These are phyloP conservation scores for Pecten maximus DNA, from an alignment of 2,888 invertebrate species.

Conservation along the genomic window DNA sequence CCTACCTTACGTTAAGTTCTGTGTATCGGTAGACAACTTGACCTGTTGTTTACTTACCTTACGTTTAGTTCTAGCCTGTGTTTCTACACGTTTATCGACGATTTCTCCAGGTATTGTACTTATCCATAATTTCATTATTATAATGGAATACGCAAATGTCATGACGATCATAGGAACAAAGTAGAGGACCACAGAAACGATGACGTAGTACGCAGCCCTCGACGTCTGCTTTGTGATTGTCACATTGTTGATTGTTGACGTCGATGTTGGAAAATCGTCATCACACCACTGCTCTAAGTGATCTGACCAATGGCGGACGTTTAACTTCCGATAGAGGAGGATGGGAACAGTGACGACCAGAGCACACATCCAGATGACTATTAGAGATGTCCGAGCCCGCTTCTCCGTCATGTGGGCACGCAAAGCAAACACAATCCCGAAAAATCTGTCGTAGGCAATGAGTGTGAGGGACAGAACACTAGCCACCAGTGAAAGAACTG, in stretches of 20 bases:
- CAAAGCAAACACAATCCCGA: slow-evolving; percentile 89
- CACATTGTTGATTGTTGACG: slow-evolving; percentile 49
- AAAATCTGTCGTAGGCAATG: slow-evolving; percentile 91
- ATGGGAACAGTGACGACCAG: slow-evolving; percentile 85
- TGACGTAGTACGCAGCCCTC: slow-evolving; percentile 90
- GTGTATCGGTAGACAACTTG: too few species aligned
- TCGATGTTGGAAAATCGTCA: slow-evolving; percentile 83
- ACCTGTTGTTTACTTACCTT: slow-evolving; percentile 71
- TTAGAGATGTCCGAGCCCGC: slow-evolving; percentile 87
- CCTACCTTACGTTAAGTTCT: too few species aligned
- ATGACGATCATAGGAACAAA: slow-evolving; percentile 90
- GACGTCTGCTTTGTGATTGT: slow-evolving; percentile 78
- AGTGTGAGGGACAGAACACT: slow-evolving; percentile 90
- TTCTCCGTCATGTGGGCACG: slow-evolving; percentile 87
- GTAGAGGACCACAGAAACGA: slow-evolving; percentile 88
- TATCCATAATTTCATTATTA: slow-evolving; percentile 86
- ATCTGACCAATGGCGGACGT: slow-evolving; percentile 90
- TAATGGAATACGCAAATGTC: slow-evolving; percentile 88
- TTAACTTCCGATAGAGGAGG: slow-evolving; percentile 78
- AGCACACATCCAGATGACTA: slow-evolving; percentile 87
- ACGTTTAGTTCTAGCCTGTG: slow-evolving; percentile 74
- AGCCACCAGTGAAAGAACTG: slow-evolving; percentile 88
- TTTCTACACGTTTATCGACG: slow-evolving; percentile 68
- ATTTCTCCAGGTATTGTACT: slow-evolving; percentile 80
- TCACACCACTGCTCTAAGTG: slow-evolving; percentile 90